Percentiles rank a stretch among this genome's conserved stretches.
Conservation (phyloP, 2,888 invertebrate genomes). For the Desoria tigrina region DNA sequence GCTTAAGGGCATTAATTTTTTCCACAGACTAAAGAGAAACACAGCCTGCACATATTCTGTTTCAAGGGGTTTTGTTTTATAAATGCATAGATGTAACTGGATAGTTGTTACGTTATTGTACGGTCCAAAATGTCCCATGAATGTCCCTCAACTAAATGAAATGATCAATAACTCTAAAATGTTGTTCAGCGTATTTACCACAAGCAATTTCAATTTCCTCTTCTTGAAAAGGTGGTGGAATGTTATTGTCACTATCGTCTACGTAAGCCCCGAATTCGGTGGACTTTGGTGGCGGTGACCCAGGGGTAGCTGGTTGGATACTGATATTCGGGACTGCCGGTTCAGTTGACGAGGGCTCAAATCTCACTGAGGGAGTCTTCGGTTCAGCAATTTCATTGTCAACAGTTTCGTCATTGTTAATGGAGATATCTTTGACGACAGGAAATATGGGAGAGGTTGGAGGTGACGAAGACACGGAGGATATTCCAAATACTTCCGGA, state of each 20-base stretch:
- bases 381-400: not conserved
- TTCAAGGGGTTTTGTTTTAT: too few relatives aligned
- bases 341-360: slow-evolving; percentile 16
- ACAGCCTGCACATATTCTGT: too few relatives aligned
- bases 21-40: too few relatives aligned
- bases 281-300: not conserved
- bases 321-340: slow-evolving; percentile 13
- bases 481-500: slow-evolving; percentile 28
- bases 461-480: not conserved
- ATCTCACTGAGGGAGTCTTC: slow-evolving; percentile 5
- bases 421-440: too few relatives aligned
- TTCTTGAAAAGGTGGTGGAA: slow-evolving; percentile 43
- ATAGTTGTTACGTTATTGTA: slow-evolving; percentile 5
- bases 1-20: too few relatives aligned
- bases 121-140: too few relatives aligned
- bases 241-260: slow-evolving; percentile 11
- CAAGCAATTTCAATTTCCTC: slow-evolving; percentile 41
- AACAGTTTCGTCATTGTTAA: not conserved
- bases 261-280: not conserved
- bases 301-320: not conserved
- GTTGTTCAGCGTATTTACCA: slow-evolving; percentile 20
- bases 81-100: too few relatives aligned
- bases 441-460: not conserved
- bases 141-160: too few relatives aligned
- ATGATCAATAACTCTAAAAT: too few relatives aligned